Evolutionary conservation across 2,797 vertebrate species (phyloP), one percentile per base, ranked within the genome.

Genomic region (Chromis chromis): DNA sequence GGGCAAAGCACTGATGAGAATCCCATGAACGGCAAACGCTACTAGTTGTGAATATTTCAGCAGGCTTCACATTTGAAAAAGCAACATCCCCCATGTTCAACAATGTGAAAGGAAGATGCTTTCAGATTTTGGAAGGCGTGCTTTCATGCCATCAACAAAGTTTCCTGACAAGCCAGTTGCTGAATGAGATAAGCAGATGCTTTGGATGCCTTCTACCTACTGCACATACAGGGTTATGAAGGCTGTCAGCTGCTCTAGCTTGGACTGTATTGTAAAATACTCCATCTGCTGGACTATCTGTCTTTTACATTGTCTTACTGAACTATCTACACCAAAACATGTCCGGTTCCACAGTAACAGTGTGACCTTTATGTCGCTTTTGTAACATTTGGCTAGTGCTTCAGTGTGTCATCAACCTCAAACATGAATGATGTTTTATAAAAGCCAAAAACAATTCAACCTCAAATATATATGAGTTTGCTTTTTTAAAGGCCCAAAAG

Each of bases 1-100:
- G 86, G 84, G 76, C 75, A 84, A 88, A 81, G 83, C 76, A 49
- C 72, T 84, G 90, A 91, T 90, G 81, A 90, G 78, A 79, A 81
- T 88, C 68, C 78, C 68, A 84, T 58, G 66, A 86, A 50, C 65
- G 39, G 39, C 72, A 60, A 90, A 82, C 25, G 83, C 79, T 79
- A 50, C 69, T 40, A 49, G 65, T 60, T 81, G 65, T 85, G 76
- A 90, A 90, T 86, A 87, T 89, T 92, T 86, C 81, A 88, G 65
- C 24, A 70, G 56, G 44, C 62, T 70, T 70, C 64, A 65, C 33
- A 44, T 88, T 91, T 78, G 72, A n/a, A 48, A 73, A 75, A 81
- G 52, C 59, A 64, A 21, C 75, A 33, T 76, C 33, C 36, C 13
- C 52, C 48, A 52, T 73, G 76, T 74, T 65, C 54, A 66, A 72